A percentile compares a stretch with the other conserved stretches of the same genome.
Evolutionary conservation across 2,113 vertebrate species (phyloP).

Genomic region (Chaetodon trifascialis): DNA sequence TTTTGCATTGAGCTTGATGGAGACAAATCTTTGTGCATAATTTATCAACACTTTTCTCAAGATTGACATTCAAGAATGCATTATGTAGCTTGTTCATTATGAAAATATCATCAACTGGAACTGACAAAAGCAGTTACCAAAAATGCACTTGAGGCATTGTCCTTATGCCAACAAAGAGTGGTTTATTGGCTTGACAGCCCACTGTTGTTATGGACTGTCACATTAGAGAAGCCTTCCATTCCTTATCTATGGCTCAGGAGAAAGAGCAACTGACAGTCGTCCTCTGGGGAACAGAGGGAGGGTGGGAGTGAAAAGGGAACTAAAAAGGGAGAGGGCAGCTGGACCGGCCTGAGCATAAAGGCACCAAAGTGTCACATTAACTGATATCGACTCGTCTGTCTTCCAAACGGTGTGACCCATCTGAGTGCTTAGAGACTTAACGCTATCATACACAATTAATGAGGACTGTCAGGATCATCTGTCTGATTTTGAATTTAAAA

Average conservation of each 20-base stretch:
- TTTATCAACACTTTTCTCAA: constrained; percentile 26
- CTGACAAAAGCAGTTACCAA: constrained; percentile 32
- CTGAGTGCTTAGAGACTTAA: constrained; percentile 52
- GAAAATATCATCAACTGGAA: constrained; percentile 27
- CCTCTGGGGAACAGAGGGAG: constrained; percentile 54
- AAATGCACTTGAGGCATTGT: constrained; percentile 50
- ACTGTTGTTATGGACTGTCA: constrained; percentile 63
- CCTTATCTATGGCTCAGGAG: constrained; percentile 71
- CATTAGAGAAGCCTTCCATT: constrained; percentile 64
- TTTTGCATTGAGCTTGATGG: not conserved
- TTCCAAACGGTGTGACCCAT: constrained; percentile 53
- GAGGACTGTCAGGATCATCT: constrained; percentile 49
- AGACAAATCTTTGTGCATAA: constrained; percentile 19
- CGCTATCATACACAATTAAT: constrained; percentile 72
- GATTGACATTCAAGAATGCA: constrained; percentile 23
- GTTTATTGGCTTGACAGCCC: constrained; percentile 57
- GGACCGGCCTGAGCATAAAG: constrained; percentile 52
- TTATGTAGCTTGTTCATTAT: constrained; percentile 33
- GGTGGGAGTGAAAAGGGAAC: constrained; percentile 31
- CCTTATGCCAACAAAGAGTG: constrained; percentile 48
- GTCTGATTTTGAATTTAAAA: constrained; percentile 24
- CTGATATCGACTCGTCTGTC: constrained; percentile 59
- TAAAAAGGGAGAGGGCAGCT: constrained; percentile 54
- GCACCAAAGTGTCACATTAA: constrained; percentile 65
- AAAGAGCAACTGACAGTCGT: constrained; percentile 69